Evolutionary conservation across 2,797 vertebrate species (phyloP), one percentile per base, ranked within the genome.

Genomic region (Sebastes cheni): DNA sequence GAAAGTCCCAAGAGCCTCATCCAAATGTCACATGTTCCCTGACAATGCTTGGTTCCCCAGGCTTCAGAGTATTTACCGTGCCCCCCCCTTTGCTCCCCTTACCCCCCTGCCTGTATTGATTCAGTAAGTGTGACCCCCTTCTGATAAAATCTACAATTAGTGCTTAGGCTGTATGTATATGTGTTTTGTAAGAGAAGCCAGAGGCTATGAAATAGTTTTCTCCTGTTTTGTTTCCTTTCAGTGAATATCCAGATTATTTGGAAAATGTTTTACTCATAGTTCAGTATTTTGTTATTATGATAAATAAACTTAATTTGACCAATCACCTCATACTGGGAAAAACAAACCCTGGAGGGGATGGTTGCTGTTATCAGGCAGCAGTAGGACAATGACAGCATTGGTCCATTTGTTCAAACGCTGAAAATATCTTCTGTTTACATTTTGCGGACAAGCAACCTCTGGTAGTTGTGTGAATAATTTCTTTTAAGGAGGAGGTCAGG

Each of bases 11-110:
- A 90, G 87, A 91, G 83, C 46, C 39, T 65, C 60, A 42, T 92
- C 71, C 86, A 94, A 94, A 94, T 95, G 94, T 93, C 92, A 92
- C 87, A 72, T 86, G 83, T 86, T 86, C 82, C 79, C 72, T 87
- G 81, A 85, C 80, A 82, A 50, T 46, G 52, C 42, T 67, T 68
- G 65, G 80, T 80, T 29, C 79, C 78, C 58, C 42, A 39, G 67
- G 67, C 68, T 50, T 72, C 34, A 5, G 77, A 79, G 42, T 86
- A 67, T 89, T 89, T 79, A 85, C 82, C 6, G 25, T 13, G 65
- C 84, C 46, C 52, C 64, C 13, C 50, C 20, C 50, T 8, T 36
- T 36, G 12, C 4, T 1, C 4, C 6, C 16, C 4, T 39, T 13
- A 39, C 2, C 16, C 16, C 50, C 8, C 50, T 8, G 27, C 20